Evolutionary conservation across 1,140 invertebrate species (phyloP).

Genomic region (Halictus rubicundus): DNA sequence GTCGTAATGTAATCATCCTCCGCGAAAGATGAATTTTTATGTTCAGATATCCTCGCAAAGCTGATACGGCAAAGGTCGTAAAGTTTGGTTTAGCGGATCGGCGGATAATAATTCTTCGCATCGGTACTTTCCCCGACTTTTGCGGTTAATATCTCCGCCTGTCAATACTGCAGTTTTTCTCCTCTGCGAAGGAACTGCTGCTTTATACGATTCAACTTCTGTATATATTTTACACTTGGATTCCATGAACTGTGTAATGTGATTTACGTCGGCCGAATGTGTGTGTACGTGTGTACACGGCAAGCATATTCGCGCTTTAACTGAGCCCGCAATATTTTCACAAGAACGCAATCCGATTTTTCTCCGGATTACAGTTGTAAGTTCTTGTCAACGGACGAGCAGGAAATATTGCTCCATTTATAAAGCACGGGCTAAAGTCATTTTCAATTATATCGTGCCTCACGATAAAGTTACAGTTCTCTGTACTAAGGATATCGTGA

Average conservation of each 20-base stretch:
- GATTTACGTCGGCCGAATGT: slow-evolving; percentile 48
- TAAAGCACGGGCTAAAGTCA: too few species aligned
- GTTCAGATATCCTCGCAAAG: neutral
- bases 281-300: too few species aligned
- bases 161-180: slow-evolving; percentile 20
- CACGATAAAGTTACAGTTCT: too few species aligned
- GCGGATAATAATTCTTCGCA: slow-evolving; percentile 10
- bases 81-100: neutral
- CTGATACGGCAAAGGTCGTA: neutral
- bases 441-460: too few species aligned
- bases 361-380: slow-evolving; percentile 9
- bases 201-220: slow-evolving; percentile 24
- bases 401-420: too few species aligned
- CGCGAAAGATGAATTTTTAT: neutral
- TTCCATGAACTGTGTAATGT: slow-evolving; percentile 44
- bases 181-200: neutral
- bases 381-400: neutral
- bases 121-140: slow-evolving; percentile 1
- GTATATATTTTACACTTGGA: slow-evolving; percentile 45
- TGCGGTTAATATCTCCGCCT: slow-evolving; percentile 17
- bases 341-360: neutral
- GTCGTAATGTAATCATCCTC: neutral
- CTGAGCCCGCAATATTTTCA: slow-evolving; percentile 41
- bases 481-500: too few species aligned
- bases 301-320: neutral